Conservation (phyloP, 2,888 invertebrate species). For the Mycalesis mineus region DNA sequence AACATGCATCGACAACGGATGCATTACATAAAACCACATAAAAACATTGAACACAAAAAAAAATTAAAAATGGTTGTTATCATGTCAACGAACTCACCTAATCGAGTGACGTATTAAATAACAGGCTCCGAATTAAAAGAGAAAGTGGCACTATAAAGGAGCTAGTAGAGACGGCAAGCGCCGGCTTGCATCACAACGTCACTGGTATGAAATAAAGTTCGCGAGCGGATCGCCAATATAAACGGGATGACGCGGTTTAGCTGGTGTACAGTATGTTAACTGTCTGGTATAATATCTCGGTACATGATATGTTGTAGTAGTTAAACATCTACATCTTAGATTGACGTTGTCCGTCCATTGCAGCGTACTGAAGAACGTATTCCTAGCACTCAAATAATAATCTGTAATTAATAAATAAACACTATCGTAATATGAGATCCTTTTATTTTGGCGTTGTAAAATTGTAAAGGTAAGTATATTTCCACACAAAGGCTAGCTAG, state of each 20-base stretch:
- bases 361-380: too few relatives aligned
- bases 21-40: background rate
- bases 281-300: too few relatives aligned
- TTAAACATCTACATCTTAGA: too few relatives aligned
- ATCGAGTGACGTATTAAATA: slow-evolving; percentile 7
- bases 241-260: background rate
- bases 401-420: too few relatives aligned
- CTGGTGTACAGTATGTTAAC: background rate
- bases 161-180: slow-evolving; percentile 10
- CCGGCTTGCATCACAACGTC: slow-evolving; percentile 11
- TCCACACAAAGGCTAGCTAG: too few relatives aligned
- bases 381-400: too few relatives aligned
- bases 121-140: slow-evolving; percentile 1
- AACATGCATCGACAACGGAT: background rate
- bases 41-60: background rate
- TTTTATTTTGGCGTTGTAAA: too few relatives aligned
- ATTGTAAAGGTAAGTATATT: too few relatives aligned
- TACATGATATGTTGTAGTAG: too few relatives aligned
- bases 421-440: too few relatives aligned
- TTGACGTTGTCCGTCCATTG: too few relatives aligned
- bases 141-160: slow-evolving; percentile 11
- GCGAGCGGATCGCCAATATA: slow-evolving; percentile 1
- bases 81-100: slow-evolving; percentile 7
- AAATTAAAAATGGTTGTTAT: background rate
- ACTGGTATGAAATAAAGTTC: slow-evolving; percentile 15